A percentile compares a stretch with the other conserved stretches of the same genome.
Conservation (phyloP, 2,113 vertebrate species). For the Bubo blakistoni region DNA sequence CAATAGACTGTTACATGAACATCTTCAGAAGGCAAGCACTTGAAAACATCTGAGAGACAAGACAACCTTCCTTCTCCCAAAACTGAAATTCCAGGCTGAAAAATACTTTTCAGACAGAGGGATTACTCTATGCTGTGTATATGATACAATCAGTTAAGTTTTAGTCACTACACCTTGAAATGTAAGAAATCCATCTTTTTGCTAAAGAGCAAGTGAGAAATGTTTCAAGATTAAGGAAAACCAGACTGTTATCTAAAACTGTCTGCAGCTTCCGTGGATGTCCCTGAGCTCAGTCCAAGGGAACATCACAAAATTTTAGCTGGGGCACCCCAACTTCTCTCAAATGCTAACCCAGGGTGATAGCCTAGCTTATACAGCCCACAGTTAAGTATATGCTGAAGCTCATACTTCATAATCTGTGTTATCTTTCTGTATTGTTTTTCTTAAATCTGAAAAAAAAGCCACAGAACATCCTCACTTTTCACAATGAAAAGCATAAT, state of each 20-base stretch:
- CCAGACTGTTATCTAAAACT: background rate
- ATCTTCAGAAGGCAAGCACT: background rate
- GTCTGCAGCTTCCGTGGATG: background rate
- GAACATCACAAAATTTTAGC: background rate
- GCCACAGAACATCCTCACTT: background rate
- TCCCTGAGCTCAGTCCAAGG: background rate
- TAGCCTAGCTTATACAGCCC: background rate
- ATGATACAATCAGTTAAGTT: background rate
- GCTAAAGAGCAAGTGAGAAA: background rate
- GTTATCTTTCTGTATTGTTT: background rate
- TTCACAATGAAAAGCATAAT: background rate
- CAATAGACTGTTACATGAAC: background rate
- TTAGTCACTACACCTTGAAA: background rate
- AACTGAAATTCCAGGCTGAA: background rate
- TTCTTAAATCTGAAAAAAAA: background rate
- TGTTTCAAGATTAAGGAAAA: background rate
- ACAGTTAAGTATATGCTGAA: background rate
- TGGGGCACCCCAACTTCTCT: background rate
- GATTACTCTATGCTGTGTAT: background rate
- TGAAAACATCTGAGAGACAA: background rate
- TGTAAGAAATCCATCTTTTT: background rate
- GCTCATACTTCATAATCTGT: background rate
- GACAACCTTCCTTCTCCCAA: background rate
- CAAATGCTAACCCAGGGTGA: background rate
- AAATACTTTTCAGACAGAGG: background rate